These are phyloP conservation scores for Gonatopus flavifemur DNA, from an alignment of 1,140 invertebrate genomes.

Conservation along the genomic window DNA sequence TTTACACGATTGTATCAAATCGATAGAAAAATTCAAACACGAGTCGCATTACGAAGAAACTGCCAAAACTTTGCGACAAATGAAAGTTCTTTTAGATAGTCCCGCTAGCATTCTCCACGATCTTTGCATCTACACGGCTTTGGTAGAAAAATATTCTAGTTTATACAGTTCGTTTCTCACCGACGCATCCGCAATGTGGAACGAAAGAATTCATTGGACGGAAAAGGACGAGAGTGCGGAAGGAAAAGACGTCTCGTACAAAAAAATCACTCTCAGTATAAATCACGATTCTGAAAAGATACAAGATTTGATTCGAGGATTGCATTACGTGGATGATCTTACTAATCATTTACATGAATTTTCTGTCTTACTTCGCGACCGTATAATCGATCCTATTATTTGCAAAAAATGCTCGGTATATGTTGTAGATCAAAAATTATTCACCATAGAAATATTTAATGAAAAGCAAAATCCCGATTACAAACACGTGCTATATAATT, in stretches of 20 bases:
- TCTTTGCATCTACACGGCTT: conserved; percentile 54
- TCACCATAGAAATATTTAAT: conserved; percentile 56
- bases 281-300: conserved; percentile 48
- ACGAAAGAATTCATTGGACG: conserved; percentile 50
- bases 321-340: conserved; percentile 55
- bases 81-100: conserved; percentile 55
- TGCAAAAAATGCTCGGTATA: conserved; percentile 56
- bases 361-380: conserved; percentile 56
- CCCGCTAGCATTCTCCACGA: conserved; percentile 55
- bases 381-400: conserved; percentile 62
- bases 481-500: conserved; percentile 63
- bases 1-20: conserved; percentile 57
- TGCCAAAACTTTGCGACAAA: conserved; percentile 55
- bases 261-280: conserved; percentile 44
- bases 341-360: conserved; percentile 57
- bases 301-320: conserved; percentile 56
- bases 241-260: conserved; percentile 23
- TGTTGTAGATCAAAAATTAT: conserved; percentile 43
- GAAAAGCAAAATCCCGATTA: conserved; percentile 57
- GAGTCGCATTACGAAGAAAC: conserved; percentile 54
- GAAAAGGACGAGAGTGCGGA: conserved; percentile 24
- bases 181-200: conserved; percentile 55
- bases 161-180: conserved; percentile 48
- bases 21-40: conserved; percentile 54
- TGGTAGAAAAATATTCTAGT: conserved; percentile 50